Percentiles rank a stretch among this genome's conserved stretches.
These are phyloP conservation scores for Lota lota DNA, from an alignment of 2,113 vertebrate genomes.

Conservation along the genomic window DNA sequence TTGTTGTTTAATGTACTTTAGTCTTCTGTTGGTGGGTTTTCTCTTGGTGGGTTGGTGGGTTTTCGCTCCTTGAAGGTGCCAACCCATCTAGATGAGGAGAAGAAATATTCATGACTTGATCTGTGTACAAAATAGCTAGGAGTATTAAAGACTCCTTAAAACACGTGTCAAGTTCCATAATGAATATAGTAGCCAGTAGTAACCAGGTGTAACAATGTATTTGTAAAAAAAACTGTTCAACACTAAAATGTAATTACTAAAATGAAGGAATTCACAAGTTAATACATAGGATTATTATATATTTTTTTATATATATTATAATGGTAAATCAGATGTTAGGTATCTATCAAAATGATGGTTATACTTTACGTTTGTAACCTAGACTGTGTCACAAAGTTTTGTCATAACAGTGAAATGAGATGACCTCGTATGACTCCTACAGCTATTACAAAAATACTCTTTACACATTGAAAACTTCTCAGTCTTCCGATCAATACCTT, in stretches of 20 bases:
- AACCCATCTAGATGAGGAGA: conserved; percentile 20
- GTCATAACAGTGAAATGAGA: conserved; percentile 26
- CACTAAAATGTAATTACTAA: no score
- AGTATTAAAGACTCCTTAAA: no score
- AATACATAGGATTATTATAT: no score
- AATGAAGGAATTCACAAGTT: no score
- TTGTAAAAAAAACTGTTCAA: no score
- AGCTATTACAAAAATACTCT: conserved; percentile 45
- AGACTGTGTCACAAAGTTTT: conserved; percentile 1
- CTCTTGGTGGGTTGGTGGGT: conserved; percentile 16
- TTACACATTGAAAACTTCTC: conserved; percentile 53
- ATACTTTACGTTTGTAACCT: background rate
- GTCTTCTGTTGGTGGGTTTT: conserved; percentile 39
- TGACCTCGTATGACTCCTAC: conserved; percentile 46
- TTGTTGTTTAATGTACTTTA: conserved; percentile 44
- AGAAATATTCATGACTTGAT: no score
- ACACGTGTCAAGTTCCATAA: no score
- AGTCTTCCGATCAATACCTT: conserved; percentile 51
- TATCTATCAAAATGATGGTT: background rate
- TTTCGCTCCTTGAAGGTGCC: conserved; percentile 33
- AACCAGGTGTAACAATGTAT: no score
- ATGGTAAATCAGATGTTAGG: no score
- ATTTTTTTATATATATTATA: no score
- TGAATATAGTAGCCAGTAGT: no score
- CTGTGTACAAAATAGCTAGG: no score